Evolutionary conservation across 2,113 vertebrate species (phyloP).

Genomic region (Calypte anna): DNA sequence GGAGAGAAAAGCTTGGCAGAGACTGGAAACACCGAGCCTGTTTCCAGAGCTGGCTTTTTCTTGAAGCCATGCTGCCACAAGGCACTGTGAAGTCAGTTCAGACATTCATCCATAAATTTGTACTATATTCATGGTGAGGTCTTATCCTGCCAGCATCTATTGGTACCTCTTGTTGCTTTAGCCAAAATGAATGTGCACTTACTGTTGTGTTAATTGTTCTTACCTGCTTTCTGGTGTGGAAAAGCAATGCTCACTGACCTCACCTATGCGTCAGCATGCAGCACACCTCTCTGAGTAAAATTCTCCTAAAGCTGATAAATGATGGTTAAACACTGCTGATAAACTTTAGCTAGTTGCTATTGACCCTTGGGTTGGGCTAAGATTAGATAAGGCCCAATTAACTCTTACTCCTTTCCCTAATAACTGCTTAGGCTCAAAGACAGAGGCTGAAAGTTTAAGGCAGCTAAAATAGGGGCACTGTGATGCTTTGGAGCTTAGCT

Average conservation of each 20-base stretch:
- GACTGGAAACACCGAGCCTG: neutral
- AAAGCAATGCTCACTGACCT: neutral
- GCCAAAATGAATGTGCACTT: neutral
- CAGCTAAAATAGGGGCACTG: neutral
- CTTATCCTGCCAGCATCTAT: neutral
- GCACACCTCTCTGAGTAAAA: neutral
- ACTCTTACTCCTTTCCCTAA: neutral
- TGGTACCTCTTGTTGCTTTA: neutral
- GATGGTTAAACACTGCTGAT: constrained; percentile 2
- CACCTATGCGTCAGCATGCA: neutral
- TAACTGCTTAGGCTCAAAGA: neutral
- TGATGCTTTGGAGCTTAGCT: neutral
- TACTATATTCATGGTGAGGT: neutral
- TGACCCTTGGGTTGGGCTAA: constrained; percentile 9
- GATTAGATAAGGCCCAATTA: constrained; percentile 39
- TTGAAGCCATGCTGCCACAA: neutral
- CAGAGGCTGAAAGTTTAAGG: neutral
- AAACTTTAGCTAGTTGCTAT: neutral
- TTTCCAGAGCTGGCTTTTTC: neutral
- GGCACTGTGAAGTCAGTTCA: neutral
- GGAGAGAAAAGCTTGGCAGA: neutral
- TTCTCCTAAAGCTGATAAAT: constrained; percentile 10
- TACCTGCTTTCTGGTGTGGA: neutral
- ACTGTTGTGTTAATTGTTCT: neutral
- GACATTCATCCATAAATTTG: neutral